A percentile compares a stretch with the other conserved stretches of the same genome.
Evolutionary conservation across 2,113 vertebrate genomes (phyloP).

Genomic region (Budorcas taxicolor): DNA sequence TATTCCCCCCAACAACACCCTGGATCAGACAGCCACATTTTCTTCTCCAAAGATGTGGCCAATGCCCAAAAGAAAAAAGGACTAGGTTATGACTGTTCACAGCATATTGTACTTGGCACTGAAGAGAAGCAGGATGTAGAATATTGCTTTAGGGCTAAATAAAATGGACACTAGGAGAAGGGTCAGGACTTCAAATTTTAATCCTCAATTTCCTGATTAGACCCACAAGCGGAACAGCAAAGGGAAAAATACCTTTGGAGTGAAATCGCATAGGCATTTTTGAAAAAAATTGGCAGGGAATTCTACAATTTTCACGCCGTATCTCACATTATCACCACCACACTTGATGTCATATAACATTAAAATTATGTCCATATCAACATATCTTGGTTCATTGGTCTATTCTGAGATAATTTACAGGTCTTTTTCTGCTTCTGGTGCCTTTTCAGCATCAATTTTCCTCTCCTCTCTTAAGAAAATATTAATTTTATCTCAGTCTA

Average conservation of each 20-base stretch:
- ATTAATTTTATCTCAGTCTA: neutral
- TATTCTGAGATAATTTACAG: neutral
- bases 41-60: neutral
- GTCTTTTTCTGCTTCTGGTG: neutral
- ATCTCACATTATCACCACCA: neutral
- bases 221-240: neutral
- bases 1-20: neutral
- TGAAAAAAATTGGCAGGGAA: neutral
- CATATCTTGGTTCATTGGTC: neutral
- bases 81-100: neutral
- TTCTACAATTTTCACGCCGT: neutral
- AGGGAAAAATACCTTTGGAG: neutral
- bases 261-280: neutral
- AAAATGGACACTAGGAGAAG: neutral
- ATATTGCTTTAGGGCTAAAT: neutral
- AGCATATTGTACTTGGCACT: neutral
- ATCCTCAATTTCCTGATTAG: neutral
- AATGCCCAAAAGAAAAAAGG: neutral
- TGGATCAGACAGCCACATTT: rapidly evolving
- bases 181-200: neutral
- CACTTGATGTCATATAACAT: neutral
- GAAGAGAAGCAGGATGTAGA: neutral
- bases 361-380: neutral
- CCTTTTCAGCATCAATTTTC: neutral
- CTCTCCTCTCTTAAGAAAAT: neutral